A percentile compares a stretch with the other conserved stretches of the same genome.
These are phyloP conservation scores for Pseudobourletiella spinata DNA, from an alignment of 1,140 invertebrate species.

Conservation along the genomic window DNA sequence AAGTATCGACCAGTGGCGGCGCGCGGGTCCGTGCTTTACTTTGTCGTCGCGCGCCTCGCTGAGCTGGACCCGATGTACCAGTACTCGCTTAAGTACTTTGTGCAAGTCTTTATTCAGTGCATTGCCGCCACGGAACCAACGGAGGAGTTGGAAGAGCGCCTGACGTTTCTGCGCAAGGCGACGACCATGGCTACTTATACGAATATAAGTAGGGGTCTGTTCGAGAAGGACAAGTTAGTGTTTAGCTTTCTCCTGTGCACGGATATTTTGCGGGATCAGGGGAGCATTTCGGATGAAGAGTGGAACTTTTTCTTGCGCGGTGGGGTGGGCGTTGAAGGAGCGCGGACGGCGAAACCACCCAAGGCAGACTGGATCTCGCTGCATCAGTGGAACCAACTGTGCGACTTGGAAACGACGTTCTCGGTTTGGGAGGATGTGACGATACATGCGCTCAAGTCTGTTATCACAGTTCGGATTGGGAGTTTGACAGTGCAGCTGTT, in stretches of 20 bases:
- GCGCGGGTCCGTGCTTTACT: conserved; percentile 80
- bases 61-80: conserved; percentile 95
- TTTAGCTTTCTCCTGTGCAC: conserved; percentile 74
- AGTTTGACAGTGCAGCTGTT: conserved; percentile 42
- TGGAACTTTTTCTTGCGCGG: conserved; percentile 69
- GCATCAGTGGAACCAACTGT: conserved; percentile 22
- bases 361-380: conserved; percentile 16
- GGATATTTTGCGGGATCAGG: conserved; percentile 57
- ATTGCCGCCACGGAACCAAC: conserved; percentile 60
- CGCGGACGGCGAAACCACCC: conserved; percentile 18
- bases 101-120: conserved; percentile 64
- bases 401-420: conserved; percentile 49
- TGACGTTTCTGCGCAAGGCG: conserved; percentile 58
- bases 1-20: conserved; percentile 74
- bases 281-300: conserved; percentile 44
- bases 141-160: conserved; percentile 51
- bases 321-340: conserved; percentile 38
- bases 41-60: conserved; percentile 75
- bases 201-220: conserved; percentile 72
- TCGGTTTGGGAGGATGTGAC: conserved; percentile 46
- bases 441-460: conserved; percentile 47
- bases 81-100: conserved; percentile 83
- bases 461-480: conserved; percentile 49
- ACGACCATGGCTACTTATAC: conserved; percentile 74
- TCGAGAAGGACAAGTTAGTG: conserved; percentile 83